Evolutionary conservation across 1,140 invertebrate genomes (phyloP), one percentile per base, ranked within the genome.

Genomic region (Nomia melanderi): DNA sequence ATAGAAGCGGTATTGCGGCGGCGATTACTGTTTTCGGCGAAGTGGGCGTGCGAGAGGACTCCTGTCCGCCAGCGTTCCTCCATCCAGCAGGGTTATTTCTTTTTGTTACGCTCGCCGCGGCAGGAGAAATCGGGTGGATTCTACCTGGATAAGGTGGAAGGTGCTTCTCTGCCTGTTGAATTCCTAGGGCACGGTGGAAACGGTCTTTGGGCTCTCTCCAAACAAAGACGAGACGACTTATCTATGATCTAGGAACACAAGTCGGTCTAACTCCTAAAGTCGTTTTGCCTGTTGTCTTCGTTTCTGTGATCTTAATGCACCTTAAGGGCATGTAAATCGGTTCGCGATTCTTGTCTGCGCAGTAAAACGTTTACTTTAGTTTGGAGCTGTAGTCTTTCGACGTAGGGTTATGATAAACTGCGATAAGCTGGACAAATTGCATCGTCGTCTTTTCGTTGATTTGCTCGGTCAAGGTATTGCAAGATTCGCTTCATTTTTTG

Each of bases 21-120:
- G 60, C 53, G 76, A 80, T 78, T 60, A 80, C 78, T 80, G 67
- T 78, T 80, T 78, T 60, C 60, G 66, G 47, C 65, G 31, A n/a
- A 53, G 59, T 53, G 50, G 62, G 67, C 78, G 64, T 79, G 64
- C 70, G 64, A 25, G 31, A 2, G n/a, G 41, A 33, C 62, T 54
- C 36, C 53, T 14, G 64, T 53, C 57, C 64, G 57, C 57, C 57
- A 50, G 56, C 60, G 41, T 39, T 75, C 12, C 27, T 39, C 33
- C 64, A 29, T 31, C 63, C 33, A 3, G 20, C 7, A 31, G 20
- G 56, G 39, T n/a, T n/a, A n/a, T n/a, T n/a, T n/a, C 12, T 53
- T 77, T 79, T 80, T 60, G 47, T 57, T 62, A 17, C 47, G 14
- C 29, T 72, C 17, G 47, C 47, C 33, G 29, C 57, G 69, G 50